Evolutionary conservation across 2,797 vertebrate species (phyloP).

Genomic region (Acanthornis magna): DNA sequence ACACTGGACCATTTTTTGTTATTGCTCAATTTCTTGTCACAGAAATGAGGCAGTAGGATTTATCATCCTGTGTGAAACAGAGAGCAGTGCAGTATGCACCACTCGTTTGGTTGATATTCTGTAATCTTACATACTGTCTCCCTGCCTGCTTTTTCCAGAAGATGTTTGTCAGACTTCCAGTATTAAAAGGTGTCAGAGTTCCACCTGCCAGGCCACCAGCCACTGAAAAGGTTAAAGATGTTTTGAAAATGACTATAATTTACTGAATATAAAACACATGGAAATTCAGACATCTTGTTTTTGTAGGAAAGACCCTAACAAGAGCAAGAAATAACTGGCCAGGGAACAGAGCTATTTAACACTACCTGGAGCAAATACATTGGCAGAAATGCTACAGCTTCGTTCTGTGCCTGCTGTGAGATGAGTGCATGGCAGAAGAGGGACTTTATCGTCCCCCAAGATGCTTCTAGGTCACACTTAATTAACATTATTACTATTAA

Average conservation of each 20-base stretch:
- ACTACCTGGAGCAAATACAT: fast-evolving
- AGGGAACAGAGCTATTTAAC: not conserved
- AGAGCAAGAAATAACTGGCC: not conserved
- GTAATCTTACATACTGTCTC: not conserved
- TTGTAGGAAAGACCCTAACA: not conserved
- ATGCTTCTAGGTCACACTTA: not conserved
- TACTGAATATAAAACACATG: not conserved
- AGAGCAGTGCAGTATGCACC: not conserved
- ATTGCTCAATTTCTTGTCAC: not conserved
- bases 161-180: not conserved
- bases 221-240: not conserved
- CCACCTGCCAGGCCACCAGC: not conserved
- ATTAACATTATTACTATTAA: not conserved
- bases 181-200: not conserved
- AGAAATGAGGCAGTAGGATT: not conserved
- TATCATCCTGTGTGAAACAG: not conserved
- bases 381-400: not conserved
- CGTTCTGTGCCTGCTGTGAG: not conserved
- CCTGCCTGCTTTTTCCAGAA: not conserved
- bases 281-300: not conserved
- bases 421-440: fast-evolving
- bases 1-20: not conserved
- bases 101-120: not conserved
- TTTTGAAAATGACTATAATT: not conserved
- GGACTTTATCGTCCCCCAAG: fast-evolving